These are phyloP conservation scores for Nothoprocta pentlandii DNA, from an alignment of 2,113 vertebrate species.

Conservation along the genomic window DNA sequence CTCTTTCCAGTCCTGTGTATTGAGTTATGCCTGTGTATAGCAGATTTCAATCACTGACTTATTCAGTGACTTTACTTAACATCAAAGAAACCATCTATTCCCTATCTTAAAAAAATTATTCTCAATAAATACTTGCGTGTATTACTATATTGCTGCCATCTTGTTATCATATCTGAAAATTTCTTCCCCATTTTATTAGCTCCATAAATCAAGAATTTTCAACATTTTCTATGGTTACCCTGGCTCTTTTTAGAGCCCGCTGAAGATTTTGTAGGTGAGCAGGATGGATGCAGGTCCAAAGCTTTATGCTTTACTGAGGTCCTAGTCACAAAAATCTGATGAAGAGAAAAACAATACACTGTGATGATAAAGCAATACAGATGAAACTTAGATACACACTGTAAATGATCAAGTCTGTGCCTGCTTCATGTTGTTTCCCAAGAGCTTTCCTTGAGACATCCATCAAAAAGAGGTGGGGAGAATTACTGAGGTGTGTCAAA, in stretches of 20 bases:
- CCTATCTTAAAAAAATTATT: background rate
- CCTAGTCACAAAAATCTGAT: background rate
- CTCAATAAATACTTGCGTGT: background rate
- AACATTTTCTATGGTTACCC: background rate
- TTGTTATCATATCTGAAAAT: background rate
- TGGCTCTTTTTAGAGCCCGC: background rate
- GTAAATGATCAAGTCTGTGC: constrained; percentile 15
- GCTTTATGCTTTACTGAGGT: background rate
- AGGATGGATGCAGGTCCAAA: background rate
- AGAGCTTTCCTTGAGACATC: background rate
- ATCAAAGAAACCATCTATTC: background rate
- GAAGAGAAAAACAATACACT: background rate
- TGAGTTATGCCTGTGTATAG: background rate
- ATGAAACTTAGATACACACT: background rate
- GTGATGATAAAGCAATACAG: background rate
- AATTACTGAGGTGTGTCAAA: background rate
- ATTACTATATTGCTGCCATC: background rate
- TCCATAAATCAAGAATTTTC: background rate
- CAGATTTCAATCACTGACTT: background rate
- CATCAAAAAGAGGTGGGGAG: background rate
- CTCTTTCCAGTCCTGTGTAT: background rate
- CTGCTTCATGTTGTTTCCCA: constrained; percentile 19
- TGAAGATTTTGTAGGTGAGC: background rate
- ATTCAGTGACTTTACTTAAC: background rate
- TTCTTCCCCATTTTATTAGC: background rate